These are phyloP conservation scores for Litocranius walleri DNA, from an alignment of 2,113 vertebrate species.

Conservation along the genomic window DNA sequence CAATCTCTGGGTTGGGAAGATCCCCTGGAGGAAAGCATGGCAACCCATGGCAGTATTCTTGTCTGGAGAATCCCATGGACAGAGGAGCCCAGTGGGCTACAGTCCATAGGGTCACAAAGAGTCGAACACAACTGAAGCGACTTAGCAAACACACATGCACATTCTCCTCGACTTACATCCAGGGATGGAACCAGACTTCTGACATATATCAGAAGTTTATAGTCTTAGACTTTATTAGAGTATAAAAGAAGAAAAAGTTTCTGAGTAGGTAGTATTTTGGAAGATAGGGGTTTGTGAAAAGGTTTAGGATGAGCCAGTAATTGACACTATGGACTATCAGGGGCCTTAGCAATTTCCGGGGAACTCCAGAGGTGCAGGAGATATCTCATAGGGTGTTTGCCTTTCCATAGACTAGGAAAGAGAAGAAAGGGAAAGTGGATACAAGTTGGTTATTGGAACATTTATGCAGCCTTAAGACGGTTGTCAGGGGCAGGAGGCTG, in stretches of 20 bases:
- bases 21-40: neutral
- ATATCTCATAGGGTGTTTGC: neutral
- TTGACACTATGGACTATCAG: neutral
- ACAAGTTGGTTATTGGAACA: neutral
- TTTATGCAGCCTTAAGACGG: neutral
- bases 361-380: neutral
- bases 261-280: neutral
- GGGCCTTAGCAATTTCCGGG: neutral
- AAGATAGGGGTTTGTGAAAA: neutral
- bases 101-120: neutral
- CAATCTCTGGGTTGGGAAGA: neutral
- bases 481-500: neutral
- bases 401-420: neutral
- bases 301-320: neutral
- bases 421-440: neutral
- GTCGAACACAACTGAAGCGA: neutral
- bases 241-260: slow-evolving; percentile 21
- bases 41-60: neutral
- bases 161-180: neutral
- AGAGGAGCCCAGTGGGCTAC: neutral
- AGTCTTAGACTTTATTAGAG: neutral
- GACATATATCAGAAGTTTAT: neutral
- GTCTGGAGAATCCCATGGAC: neutral
- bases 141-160: neutral
- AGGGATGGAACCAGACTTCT: neutral